These are phyloP conservation scores for Phortica variegata DNA, from an alignment of 1,140 invertebrate genomes.

Conservation along the genomic window DNA sequence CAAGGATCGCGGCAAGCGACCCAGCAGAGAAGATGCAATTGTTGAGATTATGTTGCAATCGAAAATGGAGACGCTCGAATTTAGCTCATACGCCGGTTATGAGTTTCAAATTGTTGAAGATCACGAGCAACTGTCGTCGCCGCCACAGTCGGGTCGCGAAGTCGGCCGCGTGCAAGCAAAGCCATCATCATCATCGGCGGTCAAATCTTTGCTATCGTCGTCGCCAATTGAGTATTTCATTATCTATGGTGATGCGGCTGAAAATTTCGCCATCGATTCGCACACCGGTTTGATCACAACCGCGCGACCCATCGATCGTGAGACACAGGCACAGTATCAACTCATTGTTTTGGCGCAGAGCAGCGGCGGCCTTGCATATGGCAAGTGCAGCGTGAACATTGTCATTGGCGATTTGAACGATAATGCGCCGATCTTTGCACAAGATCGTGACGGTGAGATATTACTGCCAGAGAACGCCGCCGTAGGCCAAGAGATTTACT, in stretches of 20 bases:
- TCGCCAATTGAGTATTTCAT: constrained; percentile 69
- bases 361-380: constrained; percentile 65
- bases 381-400: constrained; percentile 75
- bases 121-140: constrained; percentile 62
- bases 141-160: constrained; percentile 63
- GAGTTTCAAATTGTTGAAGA: constrained; percentile 81
- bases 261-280: constrained; percentile 79
- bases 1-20: constrained; percentile 74
- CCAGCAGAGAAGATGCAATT: constrained; percentile 71
- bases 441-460: constrained; percentile 72
- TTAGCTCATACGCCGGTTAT: constrained; percentile 73
- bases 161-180: constrained; percentile 75
- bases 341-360: constrained; percentile 73
- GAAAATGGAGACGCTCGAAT: constrained; percentile 70
- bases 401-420: constrained; percentile 90
- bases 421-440: constrained; percentile 80
- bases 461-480: constrained; percentile 82
- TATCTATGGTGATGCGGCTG: constrained; percentile 76
- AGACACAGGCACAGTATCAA: constrained; percentile 73
- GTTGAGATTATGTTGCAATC: constrained; percentile 77
- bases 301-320: constrained; percentile 79
- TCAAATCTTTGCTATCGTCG: constrained; percentile 1
- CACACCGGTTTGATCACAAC: constrained; percentile 78
- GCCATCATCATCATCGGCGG: constrained; percentile 59
- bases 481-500: constrained; percentile 87